Percentiles rank a stretch among this genome's conserved stretches.
Conservation (phyloP, 2,797 vertebrate species). For the Micropoecilia bifurca region DNA sequence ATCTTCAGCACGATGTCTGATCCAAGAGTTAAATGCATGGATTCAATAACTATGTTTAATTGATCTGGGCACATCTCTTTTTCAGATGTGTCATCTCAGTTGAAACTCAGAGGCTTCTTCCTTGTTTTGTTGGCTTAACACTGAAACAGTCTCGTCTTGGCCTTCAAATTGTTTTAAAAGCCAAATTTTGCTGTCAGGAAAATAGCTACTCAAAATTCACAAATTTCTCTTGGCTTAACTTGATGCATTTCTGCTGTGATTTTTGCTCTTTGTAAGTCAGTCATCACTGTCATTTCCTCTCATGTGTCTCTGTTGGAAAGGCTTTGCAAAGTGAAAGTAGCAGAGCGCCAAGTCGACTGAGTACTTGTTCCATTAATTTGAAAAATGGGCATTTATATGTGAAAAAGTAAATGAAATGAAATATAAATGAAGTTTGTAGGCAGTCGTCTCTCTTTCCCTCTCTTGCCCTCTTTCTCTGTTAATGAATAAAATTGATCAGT, state of each 20-base stretch:
- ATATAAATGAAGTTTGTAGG: neutral
- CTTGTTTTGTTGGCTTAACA: neutral
- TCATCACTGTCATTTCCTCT: constrained; percentile 7
- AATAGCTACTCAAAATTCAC: neutral
- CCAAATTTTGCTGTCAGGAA: neutral
- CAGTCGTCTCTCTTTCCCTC: neutral
- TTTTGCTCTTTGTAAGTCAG: neutral
- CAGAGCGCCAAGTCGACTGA: constrained; percentile 24
- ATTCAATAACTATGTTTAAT: neutral
- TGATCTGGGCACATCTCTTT: neutral
- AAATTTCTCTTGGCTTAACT: neutral
- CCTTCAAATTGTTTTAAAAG: constrained; percentile 1
- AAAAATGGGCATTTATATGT: neutral
- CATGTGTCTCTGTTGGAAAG: neutral
- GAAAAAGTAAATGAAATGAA: constrained; percentile 4
- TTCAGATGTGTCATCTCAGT: neutral
- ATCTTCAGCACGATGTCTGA: neutral
- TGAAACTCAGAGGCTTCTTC: neutral
- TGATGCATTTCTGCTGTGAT: constrained; percentile 5
- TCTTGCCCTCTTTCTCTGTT: neutral
- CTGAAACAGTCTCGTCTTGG: neutral
- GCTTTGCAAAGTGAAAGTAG: constrained; percentile 3
- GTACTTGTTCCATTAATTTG: constrained; percentile 18
- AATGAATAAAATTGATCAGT: neutral
- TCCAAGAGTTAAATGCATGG: neutral